phyloP scores from a whole-genome alignment of 2,888 invertebrate species.

The Tenthredo amoena region DNA sequence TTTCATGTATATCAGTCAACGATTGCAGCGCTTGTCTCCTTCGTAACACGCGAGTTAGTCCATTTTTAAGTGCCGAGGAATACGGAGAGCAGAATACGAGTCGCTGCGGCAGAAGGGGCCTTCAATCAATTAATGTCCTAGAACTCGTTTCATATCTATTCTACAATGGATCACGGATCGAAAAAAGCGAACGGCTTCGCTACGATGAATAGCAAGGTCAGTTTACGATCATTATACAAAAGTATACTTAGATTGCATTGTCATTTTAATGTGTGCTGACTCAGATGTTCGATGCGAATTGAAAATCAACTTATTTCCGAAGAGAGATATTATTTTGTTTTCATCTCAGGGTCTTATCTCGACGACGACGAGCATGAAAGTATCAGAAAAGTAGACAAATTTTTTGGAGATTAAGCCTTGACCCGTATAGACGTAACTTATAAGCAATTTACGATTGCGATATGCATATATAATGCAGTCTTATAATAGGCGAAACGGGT shows the following conservation, averaged over 20 bases:
- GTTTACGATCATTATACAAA: constrained; percentile 10
- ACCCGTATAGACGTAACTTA: background rate
- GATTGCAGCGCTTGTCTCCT: constrained; percentile 8
- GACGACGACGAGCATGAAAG: background rate
- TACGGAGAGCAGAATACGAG: background rate
- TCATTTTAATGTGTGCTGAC: background rate
- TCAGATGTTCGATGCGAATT: background rate
- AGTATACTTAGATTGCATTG: background rate
- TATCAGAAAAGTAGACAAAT: background rate
- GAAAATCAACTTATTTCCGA: background rate
- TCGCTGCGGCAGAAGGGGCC: background rate
- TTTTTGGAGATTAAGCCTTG: background rate
- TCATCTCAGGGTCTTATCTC: background rate
- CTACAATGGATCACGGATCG: constrained; percentile 8
- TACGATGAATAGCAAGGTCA: constrained; percentile 28
- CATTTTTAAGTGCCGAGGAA: constrained; percentile 28
- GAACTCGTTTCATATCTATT: background rate
- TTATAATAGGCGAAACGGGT: background rate
- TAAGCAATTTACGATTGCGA: background rate
- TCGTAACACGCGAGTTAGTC: constrained; percentile 22
- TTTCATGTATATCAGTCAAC: background rate
- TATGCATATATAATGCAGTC: background rate
- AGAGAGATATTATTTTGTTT: background rate
- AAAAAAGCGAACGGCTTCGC: background rate
- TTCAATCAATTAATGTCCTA: background rate